Evolutionary conservation across 2,113 vertebrate species (phyloP), one percentile per base, ranked within the genome.

Genomic region (Dasyornis broadbenti): DNA sequence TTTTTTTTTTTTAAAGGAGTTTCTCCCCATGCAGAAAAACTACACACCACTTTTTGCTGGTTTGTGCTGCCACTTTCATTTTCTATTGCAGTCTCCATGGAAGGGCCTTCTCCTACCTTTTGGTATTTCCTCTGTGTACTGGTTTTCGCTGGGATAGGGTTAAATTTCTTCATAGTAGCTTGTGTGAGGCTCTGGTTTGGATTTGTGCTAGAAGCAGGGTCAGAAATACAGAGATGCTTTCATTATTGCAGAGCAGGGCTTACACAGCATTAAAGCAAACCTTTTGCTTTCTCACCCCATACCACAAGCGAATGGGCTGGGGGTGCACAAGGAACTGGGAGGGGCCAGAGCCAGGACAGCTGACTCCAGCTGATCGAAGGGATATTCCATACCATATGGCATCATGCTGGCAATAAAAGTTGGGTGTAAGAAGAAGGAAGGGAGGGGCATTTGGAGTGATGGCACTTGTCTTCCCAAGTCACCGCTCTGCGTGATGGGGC

Each of bases 401-500:
- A 15, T 45, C 30, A 22, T n/a, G 47, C 30, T 78, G 42, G 54
- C 22, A 82, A 23, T 19, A 63, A 40, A 61, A 53, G 13, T 6
- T 39, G 22, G 12, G 14, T 0, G 1, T 44, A 53, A 90, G 35
- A 37, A 40, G 40, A 3, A 81, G 24, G 21, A 76, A 64, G 14
- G 12, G 10, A 31, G 13, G 7, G 22, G 42, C 3, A 0, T 52
- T 72, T 15, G 3, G 18, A 45, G 27, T 47, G 13, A 80, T 14
- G 23, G 20, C 2, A 6, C 42, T 82, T 30, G 5, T 54, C 68
- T 37, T 77, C 35, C 20, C 20, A 76, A 80, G 30, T 31, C 45
- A 30, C 11, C 0, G 1, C 5, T 15, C 6, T 0, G 0, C 2
- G 3, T 37, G 31, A 54, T 35, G 28, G 21, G 44, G 24, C 21